A percentile compares a stretch with the other conserved stretches of the same genome.
Evolutionary conservation across 2,888 invertebrate genomes (phyloP).

Genomic region (Phorcus lineatus): DNA sequence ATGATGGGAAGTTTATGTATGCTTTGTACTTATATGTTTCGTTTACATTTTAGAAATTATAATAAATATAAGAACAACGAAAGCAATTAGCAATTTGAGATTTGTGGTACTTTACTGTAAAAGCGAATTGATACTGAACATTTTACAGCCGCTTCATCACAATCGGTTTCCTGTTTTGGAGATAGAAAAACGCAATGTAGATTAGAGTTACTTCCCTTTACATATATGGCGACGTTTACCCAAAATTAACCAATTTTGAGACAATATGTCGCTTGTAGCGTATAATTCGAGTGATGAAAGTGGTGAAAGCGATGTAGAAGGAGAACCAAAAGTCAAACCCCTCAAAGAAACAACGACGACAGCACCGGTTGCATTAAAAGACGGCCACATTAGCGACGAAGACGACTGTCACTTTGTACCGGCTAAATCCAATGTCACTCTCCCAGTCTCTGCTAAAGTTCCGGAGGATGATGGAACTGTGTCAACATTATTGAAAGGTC

Average conservation of each 20-base stretch:
- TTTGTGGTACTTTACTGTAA: too few relatives aligned
- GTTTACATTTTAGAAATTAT: too few relatives aligned
- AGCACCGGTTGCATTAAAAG: neutral
- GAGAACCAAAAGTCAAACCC: constrained; percentile 1
- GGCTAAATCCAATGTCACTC: neutral
- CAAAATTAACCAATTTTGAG: neutral
- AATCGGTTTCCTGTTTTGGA: neutral
- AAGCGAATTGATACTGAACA: neutral
- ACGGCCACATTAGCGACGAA: constrained; percentile 43
- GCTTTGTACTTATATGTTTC: too few relatives aligned
- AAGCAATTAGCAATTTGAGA: too few relatives aligned
- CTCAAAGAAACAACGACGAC: neutral
- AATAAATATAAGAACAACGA: too few relatives aligned
- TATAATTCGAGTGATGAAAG: constrained; percentile 59
- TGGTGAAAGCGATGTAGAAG: constrained; percentile 53
- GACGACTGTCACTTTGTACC: constrained; percentile 33
- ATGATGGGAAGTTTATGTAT: too few relatives aligned
- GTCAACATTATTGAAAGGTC: neutral
- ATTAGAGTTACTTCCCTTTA: constrained; percentile 17
- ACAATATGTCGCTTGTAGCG: constrained; percentile 62
- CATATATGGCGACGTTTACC: neutral
- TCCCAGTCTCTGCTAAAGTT: neutral
- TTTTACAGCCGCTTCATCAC: constrained; percentile 5
- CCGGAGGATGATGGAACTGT: neutral
- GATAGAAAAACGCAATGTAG: neutral